phyloP scores from a whole-genome alignment of 2,797 vertebrate genomes.

The Micromesistius poutassou region DNA sequence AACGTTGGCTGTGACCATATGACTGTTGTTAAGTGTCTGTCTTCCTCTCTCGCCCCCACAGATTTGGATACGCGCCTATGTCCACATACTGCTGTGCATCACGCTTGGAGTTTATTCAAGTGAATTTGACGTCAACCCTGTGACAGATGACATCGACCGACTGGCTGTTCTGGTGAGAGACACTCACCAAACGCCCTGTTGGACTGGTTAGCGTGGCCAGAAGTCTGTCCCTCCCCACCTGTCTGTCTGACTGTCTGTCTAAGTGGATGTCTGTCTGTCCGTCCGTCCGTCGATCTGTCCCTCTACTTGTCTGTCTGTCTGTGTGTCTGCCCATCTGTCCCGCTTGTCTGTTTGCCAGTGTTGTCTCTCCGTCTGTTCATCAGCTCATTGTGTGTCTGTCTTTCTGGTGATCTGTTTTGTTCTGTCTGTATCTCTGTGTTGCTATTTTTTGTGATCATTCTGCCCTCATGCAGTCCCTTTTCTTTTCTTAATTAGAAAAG shows the following conservation, averaged over 20 bases:
- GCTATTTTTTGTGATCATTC: no score
- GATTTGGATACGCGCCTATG: constrained; percentile 82
- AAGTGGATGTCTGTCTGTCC: constrained; percentile 6
- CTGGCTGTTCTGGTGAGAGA: constrained; percentile 74
- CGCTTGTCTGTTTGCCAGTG: background rate
- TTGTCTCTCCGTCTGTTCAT: background rate
- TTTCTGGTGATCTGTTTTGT: background rate
- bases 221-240: background rate
- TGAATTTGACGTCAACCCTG: constrained; percentile 73
- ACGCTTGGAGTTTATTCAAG: constrained; percentile 73
- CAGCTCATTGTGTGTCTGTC: background rate
- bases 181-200: background rate
- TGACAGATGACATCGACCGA: constrained; percentile 77
- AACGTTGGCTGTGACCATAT: background rate
- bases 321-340: background rate
- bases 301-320: constrained; percentile 51
- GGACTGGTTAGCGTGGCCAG: background rate
- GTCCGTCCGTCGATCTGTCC: constrained; percentile 62
- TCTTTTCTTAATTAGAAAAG: no score
- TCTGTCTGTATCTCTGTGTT: background rate
- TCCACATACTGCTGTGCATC: constrained; percentile 79
- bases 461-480: no score
- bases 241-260: background rate
- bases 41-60: constrained; percentile 43
- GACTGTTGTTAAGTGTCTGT: constrained; percentile 13